Percentiles rank a stretch among this genome's conserved stretches.
These are phyloP conservation scores for Dolichomitus sp. DNA, from an alignment of 2,888 invertebrate genomes.

Conservation along the genomic window DNA sequence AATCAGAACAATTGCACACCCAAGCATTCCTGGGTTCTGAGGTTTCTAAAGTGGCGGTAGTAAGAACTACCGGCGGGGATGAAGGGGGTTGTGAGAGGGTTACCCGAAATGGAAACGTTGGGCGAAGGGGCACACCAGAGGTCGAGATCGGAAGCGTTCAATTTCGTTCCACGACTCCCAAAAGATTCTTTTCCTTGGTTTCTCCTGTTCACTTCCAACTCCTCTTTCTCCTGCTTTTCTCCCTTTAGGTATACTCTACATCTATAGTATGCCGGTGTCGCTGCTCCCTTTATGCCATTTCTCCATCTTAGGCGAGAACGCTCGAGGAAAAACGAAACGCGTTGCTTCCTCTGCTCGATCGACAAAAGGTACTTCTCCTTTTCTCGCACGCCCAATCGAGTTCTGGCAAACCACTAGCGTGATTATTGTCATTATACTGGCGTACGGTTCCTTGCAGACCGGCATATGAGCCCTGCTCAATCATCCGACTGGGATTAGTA, in stretches of 20 bases:
- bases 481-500: conserved; percentile 74
- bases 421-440: conserved; percentile 37
- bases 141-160: conserved; percentile 73
- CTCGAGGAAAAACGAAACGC: conserved; percentile 8
- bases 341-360: conserved; percentile 33
- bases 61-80: background rate
- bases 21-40: conserved; percentile 17
- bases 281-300: conserved; percentile 35
- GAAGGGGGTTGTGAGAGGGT: conserved; percentile 36
- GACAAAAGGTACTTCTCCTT: conserved; percentile 29
- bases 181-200: conserved; percentile 69
- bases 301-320: conserved; percentile 11
- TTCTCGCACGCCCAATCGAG: conserved; percentile 27
- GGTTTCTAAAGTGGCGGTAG: conserved; percentile 1
- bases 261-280: background rate
- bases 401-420: background rate
- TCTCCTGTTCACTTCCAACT: conserved; percentile 37
- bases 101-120: conserved; percentile 61
- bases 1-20: conserved; percentile 37
- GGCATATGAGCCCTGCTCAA: conserved; percentile 64
- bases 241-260: conserved; percentile 6
- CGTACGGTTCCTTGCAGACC: background rate
- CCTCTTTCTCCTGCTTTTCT: conserved; percentile 38
- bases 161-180: conserved; percentile 77
- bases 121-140: conserved; percentile 51